Conservation (phyloP, 37 sponge, comb jelly and placozoan species). For the Halisarca cf. caerulea region DNA sequence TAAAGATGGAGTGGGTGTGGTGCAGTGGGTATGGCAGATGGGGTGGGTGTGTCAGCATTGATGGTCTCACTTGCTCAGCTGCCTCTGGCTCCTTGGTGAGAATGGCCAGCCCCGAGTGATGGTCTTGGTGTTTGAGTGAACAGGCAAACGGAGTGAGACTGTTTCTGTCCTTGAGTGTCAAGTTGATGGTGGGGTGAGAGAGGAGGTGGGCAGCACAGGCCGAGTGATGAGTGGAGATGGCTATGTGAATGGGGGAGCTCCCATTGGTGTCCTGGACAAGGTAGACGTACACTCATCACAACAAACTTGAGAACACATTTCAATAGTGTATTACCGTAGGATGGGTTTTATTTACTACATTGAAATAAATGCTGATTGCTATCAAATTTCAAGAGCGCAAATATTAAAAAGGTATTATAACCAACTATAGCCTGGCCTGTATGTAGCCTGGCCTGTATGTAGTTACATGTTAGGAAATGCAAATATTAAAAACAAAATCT, state of each 20-base stretch:
- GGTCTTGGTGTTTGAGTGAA: constrained; percentile 79
- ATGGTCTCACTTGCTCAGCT: constrained; percentile 73
- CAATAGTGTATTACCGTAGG: too few species aligned
- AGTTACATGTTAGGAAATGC: too few species aligned
- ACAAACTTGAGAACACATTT: background rate
- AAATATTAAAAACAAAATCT: too few species aligned
- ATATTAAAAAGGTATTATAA: too few species aligned
- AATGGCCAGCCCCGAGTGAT: constrained; percentile 76
- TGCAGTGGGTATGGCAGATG: background rate
- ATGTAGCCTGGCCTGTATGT: too few species aligned
- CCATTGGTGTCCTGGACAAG: constrained; percentile 70
- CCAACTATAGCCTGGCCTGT: too few species aligned
- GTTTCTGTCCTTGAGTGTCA: constrained; percentile 64
- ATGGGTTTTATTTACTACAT: too few species aligned
- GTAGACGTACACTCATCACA: background rate
- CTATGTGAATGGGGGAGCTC: constrained; percentile 81
- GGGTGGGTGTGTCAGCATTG: background rate
- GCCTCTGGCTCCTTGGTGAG: constrained; percentile 84
- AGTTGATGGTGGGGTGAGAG: constrained; percentile 79
- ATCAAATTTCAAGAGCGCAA: too few species aligned
- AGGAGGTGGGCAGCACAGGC: constrained; percentile 74
- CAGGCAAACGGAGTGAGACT: constrained; percentile 88
- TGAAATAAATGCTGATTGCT: too few species aligned
- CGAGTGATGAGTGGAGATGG: constrained; percentile 79
- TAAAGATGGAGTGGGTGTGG: background rate